Evolutionary conservation across 2,113 vertebrate genomes (phyloP).

Genomic region (Siniperca knerii): DNA sequence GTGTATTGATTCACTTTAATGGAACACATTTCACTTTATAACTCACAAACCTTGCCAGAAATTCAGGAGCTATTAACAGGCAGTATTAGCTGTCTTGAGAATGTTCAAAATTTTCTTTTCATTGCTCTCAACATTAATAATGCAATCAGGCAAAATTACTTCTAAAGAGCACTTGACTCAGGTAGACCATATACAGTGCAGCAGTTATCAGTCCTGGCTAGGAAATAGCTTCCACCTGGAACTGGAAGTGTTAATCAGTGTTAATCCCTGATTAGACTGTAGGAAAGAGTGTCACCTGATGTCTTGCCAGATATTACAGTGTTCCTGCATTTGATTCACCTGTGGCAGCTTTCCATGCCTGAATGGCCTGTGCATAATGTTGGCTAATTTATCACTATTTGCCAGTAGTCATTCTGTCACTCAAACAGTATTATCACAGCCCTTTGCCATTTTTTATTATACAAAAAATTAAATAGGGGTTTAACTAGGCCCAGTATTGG

Average conservation of each 20-base stretch:
- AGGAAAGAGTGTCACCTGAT: conserved; percentile 8
- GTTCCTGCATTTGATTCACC: conserved; percentile 8
- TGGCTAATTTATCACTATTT: conserved; percentile 12
- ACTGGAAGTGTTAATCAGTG: conserved; percentile 36
- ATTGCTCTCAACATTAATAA: neutral
- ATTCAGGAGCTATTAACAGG: no score
- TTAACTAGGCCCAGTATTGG: neutral
- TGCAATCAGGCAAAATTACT: neutral
- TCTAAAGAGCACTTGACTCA: neutral
- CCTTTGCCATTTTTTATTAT: neutral
- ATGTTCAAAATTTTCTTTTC: neutral
- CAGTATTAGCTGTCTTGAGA: neutral
- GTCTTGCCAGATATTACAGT: neutral
- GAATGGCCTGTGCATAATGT: neutral
- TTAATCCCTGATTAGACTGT: conserved; percentile 62
- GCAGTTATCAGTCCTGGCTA: neutral
- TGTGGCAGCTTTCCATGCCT: neutral
- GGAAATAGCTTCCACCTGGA: conserved; percentile 32
- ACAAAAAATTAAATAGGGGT: neutral
- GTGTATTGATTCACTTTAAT: neutral
- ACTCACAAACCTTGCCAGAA: neutral
- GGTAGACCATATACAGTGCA: neutral
- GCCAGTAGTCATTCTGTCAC: neutral
- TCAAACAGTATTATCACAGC: conserved; percentile 6
- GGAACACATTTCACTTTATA: neutral